Percentiles rank a stretch among this genome's conserved stretches.
Conservation (phyloP, 2,888 invertebrate genomes). For the Cataglyphis albicans region DNA sequence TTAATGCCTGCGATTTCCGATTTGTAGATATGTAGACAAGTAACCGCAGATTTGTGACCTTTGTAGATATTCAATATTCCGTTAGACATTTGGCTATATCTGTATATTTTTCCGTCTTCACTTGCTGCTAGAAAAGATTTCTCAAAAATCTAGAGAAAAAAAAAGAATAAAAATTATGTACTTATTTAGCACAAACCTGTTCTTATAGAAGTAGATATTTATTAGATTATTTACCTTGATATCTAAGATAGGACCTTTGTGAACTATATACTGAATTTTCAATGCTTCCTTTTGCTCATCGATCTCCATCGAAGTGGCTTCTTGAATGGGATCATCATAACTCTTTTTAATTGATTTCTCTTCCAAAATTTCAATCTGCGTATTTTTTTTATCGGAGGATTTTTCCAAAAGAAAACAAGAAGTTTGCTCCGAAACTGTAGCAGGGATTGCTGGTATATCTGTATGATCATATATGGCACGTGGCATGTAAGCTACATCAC, state of each 20-base stretch:
- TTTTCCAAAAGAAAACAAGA: background rate
- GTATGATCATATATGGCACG: background rate
- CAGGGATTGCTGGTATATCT: conserved; percentile 18
- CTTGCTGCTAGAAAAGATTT: conserved; percentile 89
- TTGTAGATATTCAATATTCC: conserved; percentile 87
- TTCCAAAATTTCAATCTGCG: conserved; percentile 60
- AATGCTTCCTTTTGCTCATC: conserved; percentile 70
- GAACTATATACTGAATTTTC: conserved; percentile 80
- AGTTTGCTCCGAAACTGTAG: background rate
- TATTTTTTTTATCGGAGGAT: conserved; percentile 5
- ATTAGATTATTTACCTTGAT: conserved; percentile 81
- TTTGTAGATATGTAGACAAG: conserved; percentile 88
- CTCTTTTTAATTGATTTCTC: conserved; percentile 51
- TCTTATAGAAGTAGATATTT: background rate
- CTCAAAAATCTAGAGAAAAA: conserved; percentile 87
- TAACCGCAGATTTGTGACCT: conserved; percentile 88
- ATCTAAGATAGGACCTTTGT: conserved; percentile 84
- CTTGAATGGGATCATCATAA: conserved; percentile 29
- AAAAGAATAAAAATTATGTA: background rate
- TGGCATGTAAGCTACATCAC: background rate
- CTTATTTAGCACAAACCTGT: background rate
- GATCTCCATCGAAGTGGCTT: conserved; percentile 41
- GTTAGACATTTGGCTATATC: conserved; percentile 87
- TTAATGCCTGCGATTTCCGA: conserved; percentile 80
- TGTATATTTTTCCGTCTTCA: conserved; percentile 89